Evolutionary conservation across 2,888 invertebrate species (phyloP), one percentile per base, ranked within the genome.

Genomic region (Eupelmus urozonus): DNA sequence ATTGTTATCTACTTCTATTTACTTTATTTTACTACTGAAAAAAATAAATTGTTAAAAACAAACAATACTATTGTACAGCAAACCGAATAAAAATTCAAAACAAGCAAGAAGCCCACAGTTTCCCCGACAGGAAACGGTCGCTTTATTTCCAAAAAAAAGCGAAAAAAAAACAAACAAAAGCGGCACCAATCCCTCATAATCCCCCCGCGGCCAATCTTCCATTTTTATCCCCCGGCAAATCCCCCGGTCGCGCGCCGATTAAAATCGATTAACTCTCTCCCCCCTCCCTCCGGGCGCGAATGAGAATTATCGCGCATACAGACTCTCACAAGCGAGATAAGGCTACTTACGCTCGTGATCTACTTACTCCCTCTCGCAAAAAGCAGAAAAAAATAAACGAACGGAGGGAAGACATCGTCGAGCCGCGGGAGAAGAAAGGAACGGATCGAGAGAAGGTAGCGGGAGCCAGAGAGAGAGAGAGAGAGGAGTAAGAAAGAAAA

Each of bases 311-410:
- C 72, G 53, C 27, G 16, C 29, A 20, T 2, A 11, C 45, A 51
- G 1, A 18, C 18, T 7, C 25, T 1, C 25, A 59, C 29, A 27
- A 63, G 57, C n/a, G n/a, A 73, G 69, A 69, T 53, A 62, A 78
- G 66, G 60, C 79, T 75, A 66, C 75, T 79, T 75, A 71, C 45
- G 25, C 60, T 71, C 65, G 25, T 75, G 75, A 79, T 78, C 76
- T 79, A 55, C 79, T 79, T 75, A 66, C 13, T 51, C 34, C 16
- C 23, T 40, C 9, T 40, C 20, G n/a, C 5, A 80, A 81, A 81
- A 74, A 77, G 40, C 53, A 82, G 67, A 72, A 71, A 78, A 80
- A 79, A 78, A 66, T 62, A 78, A n/a, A n/a, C n/a, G n/a, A n/a
- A n/a, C n/a, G n/a, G n/a, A n/a, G n/a, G 75, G 78, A 42, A 34